Evolutionary conservation across 2,888 invertebrate species (phyloP), one percentile per base, ranked within the genome.

Genomic region (Drosophila stalkeri): DNA sequence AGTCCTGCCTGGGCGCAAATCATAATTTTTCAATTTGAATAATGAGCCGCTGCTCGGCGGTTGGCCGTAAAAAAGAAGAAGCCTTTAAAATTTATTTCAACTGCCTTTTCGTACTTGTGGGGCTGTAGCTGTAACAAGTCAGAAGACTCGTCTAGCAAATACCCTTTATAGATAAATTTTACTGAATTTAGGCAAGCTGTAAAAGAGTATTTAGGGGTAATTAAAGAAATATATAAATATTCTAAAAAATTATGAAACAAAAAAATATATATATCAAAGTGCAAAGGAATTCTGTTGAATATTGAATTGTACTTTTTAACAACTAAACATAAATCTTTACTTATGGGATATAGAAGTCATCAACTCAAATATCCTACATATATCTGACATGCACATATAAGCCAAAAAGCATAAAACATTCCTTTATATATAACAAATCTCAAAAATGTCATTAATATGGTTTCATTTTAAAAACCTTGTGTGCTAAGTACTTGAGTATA

Each of bases 21-120:
- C 84, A 86, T 87, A 86, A 86, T 86, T 87, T 86, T 87, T 86
- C 87, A 86, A 87, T 86, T 86, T 86, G 86, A 86, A 86, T 86
- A 86, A 86, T 87, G 87, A 86, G 86, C 81, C 61, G 65, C 67
- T 18, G 71, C 80, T 74, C 59, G 74, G 67, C 71, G 70, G 56
- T 67, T 56, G 67, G 39, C 47, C 20, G 27, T 20, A 31, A 49
- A 49, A 60, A 44, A 59, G 71, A 63, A 75, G 86, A 87, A 86
- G 86, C 84, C 87, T 87, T 86, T 86, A 87, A 87, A 78, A 87
- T 81, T 79, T 87, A 86, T 87, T 79, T 84, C 72, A 72, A 81
- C 80, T 80, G 77, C 71, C 74, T 76, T 80, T 83, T 61, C 54
- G 41, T 69, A 33, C 72, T 63, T 20, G 14, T 20, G n/a, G 31